Evolutionary conservation across 2,113 vertebrate genomes (phyloP).

Genomic region (Caranx melampygus): DNA sequence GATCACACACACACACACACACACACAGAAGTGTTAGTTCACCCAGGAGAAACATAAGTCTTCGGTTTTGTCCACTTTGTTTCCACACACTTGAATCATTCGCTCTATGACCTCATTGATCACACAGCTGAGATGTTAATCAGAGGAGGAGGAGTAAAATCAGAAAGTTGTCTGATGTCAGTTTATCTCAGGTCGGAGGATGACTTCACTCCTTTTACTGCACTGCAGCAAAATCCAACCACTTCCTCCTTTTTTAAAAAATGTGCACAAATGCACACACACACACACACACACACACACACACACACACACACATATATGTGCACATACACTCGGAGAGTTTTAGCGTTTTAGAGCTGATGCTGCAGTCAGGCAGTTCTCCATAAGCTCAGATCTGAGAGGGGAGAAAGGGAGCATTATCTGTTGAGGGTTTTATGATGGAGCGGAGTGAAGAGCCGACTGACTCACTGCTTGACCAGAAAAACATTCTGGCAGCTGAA

Average conservation of each 20-base stretch:
- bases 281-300: not conserved
- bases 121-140: not conserved
- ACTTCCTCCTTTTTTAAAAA: not conserved
- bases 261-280: slow-evolving; percentile 7
- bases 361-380: slow-evolving; percentile 42
- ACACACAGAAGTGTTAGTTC: too few species aligned
- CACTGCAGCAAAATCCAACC: slow-evolving; percentile 49
- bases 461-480: slow-evolving; percentile 7
- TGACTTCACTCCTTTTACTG: slow-evolving; percentile 44
- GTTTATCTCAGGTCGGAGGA: slow-evolving; percentile 9
- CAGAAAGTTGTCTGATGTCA: slow-evolving; percentile 37
- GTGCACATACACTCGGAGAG: not conserved
- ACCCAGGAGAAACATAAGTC: too few species aligned
- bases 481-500: slow-evolving; percentile 16
- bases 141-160: not conserved
- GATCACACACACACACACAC: slow-evolving; percentile 93
- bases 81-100: not conserved
- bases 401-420: slow-evolving; percentile 6
- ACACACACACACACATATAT: not conserved
- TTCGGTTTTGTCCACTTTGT: not conserved
- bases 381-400: slow-evolving; percentile 19
- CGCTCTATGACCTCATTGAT: not conserved
- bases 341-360: slow-evolving; percentile 48
- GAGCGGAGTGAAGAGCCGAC: slow-evolving; percentile 1
- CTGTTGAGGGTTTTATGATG: slow-evolving; percentile 46